Evolutionary conservation across 2,888 invertebrate species (phyloP).

Genomic region (Drosophila peninsularis): DNA sequence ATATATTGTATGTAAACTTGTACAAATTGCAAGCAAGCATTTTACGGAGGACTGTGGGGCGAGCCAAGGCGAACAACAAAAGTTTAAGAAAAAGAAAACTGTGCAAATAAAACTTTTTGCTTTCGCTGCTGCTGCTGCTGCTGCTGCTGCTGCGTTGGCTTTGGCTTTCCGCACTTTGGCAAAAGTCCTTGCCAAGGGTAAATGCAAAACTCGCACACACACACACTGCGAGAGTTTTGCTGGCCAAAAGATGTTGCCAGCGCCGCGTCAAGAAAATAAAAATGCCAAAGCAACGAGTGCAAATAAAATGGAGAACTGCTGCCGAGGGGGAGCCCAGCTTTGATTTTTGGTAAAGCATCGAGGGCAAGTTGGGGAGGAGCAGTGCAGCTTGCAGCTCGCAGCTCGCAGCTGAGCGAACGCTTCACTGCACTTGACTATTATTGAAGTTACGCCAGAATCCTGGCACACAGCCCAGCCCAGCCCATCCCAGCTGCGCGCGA

Average conservation of each 20-base stretch:
- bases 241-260: slow-evolving; percentile 73
- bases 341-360: slow-evolving; percentile 48
- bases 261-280: slow-evolving; percentile 57
- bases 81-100: slow-evolving; percentile 74
- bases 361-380: slow-evolving; percentile 33
- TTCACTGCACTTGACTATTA: slow-evolving; percentile 82
- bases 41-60: slow-evolving; percentile 33
- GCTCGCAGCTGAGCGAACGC: slow-evolving; percentile 73
- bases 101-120: slow-evolving; percentile 81
- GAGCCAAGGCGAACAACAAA: slow-evolving; percentile 60
- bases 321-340: slow-evolving; percentile 52
- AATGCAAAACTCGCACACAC: slow-evolving; percentile 78
- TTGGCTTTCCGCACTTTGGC: slow-evolving; percentile 58
- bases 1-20: slow-evolving; percentile 50
- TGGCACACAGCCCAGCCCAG: slow-evolving; percentile 22
- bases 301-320: slow-evolving; percentile 72
- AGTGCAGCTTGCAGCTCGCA: slow-evolving; percentile 70
- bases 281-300: slow-evolving; percentile 70
- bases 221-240: slow-evolving; percentile 43
- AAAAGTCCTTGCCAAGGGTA: slow-evolving; percentile 83
- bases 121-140: slow-evolving; percentile 51
- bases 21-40: slow-evolving; percentile 80
- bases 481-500: slow-evolving; percentile 26
- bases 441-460: slow-evolving; percentile 69
- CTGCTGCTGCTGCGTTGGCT: slow-evolving; percentile 22